Percentiles rank a stretch among this genome's conserved stretches.
Conservation (phyloP, 2,888 invertebrate species). For the Drosophila infuscata region DNA sequence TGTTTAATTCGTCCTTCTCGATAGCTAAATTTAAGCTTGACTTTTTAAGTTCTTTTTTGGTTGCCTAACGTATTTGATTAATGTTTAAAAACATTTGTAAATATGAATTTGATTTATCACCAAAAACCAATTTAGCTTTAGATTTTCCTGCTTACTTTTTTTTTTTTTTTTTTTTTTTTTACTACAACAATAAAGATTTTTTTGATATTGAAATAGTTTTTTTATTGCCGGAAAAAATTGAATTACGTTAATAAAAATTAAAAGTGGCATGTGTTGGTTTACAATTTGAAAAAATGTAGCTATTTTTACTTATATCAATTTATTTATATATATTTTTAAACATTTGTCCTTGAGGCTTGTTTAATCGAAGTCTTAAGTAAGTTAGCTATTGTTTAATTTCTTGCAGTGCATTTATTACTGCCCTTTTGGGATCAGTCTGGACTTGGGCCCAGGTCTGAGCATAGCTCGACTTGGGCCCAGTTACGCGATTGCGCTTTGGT, state of each 20-base stretch:
- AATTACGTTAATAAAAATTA: not conserved
- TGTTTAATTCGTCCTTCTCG: not conserved
- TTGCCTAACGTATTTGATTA: not conserved
- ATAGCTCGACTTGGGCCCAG: conserved; percentile 9
- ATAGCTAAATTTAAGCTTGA: not conserved
- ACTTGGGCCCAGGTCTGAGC: not conserved
- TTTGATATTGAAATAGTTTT: not conserved
- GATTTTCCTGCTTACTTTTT: not conserved
- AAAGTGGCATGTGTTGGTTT: not conserved
- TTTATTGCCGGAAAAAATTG: not conserved
- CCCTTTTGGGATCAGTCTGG: conserved; percentile 44
- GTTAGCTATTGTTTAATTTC: conserved; percentile 11
- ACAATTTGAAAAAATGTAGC: not conserved
- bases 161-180: not conserved
- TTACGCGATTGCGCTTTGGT: conserved; percentile 18
- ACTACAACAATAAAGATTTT: not conserved
- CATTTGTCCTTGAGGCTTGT: not conserved
- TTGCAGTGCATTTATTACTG: conserved; percentile 46
- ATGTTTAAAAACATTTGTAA: not conserved
- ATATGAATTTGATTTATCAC: not conserved
- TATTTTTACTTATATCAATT: not conserved
- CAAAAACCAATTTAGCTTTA: not conserved
- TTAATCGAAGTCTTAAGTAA: not conserved
- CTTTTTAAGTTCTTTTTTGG: not conserved
- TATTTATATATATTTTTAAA: not conserved